Conservation (phyloP, 2,797 vertebrate genomes). For the Ptychadena robeensis region DNA sequence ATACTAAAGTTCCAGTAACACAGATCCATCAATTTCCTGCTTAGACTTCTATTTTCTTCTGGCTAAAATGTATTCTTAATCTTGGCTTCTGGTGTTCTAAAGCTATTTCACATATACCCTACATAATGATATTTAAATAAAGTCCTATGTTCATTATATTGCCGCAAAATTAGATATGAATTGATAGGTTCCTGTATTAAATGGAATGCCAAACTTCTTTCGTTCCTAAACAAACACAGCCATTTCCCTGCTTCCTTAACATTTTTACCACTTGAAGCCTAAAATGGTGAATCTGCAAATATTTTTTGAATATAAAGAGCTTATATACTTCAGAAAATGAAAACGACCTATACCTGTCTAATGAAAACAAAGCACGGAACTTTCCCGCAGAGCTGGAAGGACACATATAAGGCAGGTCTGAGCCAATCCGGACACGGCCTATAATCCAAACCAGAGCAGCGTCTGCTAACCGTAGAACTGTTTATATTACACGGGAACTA, state of each 20-base stretch:
- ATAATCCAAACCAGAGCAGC: conserved; percentile 47
- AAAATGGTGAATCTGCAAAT: conserved; percentile 8
- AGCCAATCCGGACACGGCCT: conserved; percentile 14
- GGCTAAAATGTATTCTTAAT: not conserved
- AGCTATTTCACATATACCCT: conserved; percentile 24
- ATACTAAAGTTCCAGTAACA: not conserved
- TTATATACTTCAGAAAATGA: not conserved
- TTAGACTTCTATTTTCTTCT: not conserved
- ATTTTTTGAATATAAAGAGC: not conserved
- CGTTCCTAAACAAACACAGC: conserved; percentile 18
- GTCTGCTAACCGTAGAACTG: conserved; percentile 33
- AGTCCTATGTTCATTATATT: conserved; percentile 12
- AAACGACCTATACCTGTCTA: conserved; percentile 13
- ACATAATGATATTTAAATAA: conserved; percentile 44
- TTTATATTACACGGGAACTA: conserved; percentile 39
- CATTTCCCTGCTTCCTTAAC: not conserved
- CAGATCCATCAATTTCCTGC: not conserved
- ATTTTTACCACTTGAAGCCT: not conserved
- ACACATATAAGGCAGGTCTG: conserved; percentile 17
- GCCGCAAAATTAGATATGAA: conserved; percentile 34
- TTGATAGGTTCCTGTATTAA: conserved; percentile 33
- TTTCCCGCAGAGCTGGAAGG: not conserved
- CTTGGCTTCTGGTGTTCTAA: not conserved
- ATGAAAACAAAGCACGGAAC: conserved; percentile 5
- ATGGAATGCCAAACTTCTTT: conserved; percentile 17